phyloP scores from a whole-genome alignment of 2,888 invertebrate species.

The Lithophane ornitopus region DNA sequence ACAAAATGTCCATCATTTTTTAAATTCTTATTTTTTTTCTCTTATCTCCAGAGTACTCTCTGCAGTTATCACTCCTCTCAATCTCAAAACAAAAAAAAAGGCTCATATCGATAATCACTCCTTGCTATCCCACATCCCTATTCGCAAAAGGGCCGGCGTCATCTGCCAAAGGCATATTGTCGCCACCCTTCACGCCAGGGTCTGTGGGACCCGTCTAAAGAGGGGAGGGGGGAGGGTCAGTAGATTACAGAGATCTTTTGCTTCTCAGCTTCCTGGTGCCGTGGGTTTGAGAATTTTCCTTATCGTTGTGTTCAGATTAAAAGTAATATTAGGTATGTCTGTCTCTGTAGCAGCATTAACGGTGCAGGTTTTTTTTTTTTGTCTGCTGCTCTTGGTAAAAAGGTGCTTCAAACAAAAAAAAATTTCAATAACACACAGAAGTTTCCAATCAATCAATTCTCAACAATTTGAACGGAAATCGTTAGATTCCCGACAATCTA shows the following conservation, averaged over 20 bases:
- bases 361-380: not conserved
- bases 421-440: too few species aligned
- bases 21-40: too few species aligned
- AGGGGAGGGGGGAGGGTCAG: slow-evolving; percentile 52
- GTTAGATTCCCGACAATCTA: too few species aligned
- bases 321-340: not conserved
- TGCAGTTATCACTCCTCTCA: too few species aligned
- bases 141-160: slow-evolving; percentile 78
- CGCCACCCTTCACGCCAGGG: slow-evolving; percentile 72
- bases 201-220: slow-evolving; percentile 35
- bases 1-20: too few species aligned
- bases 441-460: too few species aligned
- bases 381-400: not conserved
- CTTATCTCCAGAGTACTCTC: too few species aligned
- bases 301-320: slow-evolving; percentile 23
- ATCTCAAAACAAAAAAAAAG: not conserved
- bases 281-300: slow-evolving; percentile 37
- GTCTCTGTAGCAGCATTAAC: not conserved
- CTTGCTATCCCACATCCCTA: slow-evolving; percentile 53
- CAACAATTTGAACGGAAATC: too few species aligned
- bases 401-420: too few species aligned
- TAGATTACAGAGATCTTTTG: slow-evolving; percentile 62
- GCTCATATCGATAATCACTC: slow-evolving; percentile 40
- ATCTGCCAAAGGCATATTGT: slow-evolving; percentile 86
- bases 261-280: slow-evolving; percentile 38